phyloP scores from a whole-genome alignment of 2,113 vertebrate species.

The Heptranchias perlo region DNA sequence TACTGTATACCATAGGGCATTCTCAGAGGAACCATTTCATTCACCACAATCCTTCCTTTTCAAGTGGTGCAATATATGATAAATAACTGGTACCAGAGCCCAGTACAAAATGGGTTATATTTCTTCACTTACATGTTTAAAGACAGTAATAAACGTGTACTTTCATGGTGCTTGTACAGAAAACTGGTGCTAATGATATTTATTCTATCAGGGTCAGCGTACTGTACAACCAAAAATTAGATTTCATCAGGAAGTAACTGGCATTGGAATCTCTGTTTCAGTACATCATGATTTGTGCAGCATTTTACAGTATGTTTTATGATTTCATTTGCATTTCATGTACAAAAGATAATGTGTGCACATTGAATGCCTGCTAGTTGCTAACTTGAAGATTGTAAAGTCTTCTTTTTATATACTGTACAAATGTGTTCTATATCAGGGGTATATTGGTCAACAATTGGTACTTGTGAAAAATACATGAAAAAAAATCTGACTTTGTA shows the following conservation, averaged over 20 bases:
- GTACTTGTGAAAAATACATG: slow-evolving; percentile 47
- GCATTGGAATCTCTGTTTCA: slow-evolving; percentile 24
- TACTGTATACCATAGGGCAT: slow-evolving; percentile 35
- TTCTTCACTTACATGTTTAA: background rate
- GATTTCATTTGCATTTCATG: slow-evolving; percentile 60
- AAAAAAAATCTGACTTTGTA: slow-evolving; percentile 44
- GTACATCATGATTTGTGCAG: slow-evolving; percentile 59
- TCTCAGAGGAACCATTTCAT: slow-evolving; percentile 36
- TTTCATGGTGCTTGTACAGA: slow-evolving; percentile 28
- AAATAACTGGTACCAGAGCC: slow-evolving; percentile 3
- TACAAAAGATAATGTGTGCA: slow-evolving; percentile 58
- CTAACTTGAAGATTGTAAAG: slow-evolving; percentile 42
- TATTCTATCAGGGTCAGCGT: slow-evolving; percentile 30
- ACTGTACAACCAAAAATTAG: slow-evolving; percentile 28
- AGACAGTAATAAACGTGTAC: background rate
- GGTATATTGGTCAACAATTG: slow-evolving; percentile 48
- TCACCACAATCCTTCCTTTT: slow-evolving; percentile 15
- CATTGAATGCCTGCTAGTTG: slow-evolving; percentile 47
- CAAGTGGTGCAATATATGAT: slow-evolving; percentile 34
- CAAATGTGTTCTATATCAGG: slow-evolving; percentile 42
- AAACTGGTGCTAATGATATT: slow-evolving; percentile 34
- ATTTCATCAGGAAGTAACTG: slow-evolving; percentile 21
- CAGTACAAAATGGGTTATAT: slow-evolving; percentile 9
- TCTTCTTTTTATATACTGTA: slow-evolving; percentile 43
- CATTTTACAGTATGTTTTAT: slow-evolving; percentile 59